Base-by-base conservation (phyloP, 2,797 vertebrate genomes). In the Clamator glandarius region DNA sequence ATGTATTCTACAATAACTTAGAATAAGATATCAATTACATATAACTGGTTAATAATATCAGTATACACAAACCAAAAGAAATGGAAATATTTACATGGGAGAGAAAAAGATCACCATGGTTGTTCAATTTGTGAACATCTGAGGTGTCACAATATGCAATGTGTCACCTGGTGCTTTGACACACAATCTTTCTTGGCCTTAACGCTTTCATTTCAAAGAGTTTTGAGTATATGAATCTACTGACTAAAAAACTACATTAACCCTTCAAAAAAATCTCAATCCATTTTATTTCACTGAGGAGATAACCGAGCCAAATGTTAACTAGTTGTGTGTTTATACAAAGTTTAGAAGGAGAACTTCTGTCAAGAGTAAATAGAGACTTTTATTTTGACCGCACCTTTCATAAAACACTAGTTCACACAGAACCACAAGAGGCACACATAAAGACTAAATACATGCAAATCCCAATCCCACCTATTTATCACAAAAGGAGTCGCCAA, bases 331-430 rank as follows among this genome's bases (percentile, higher is more conserved):
- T 94, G 89, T 85, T 95, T 95, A 95, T 39, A 41, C 31, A 23
- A 84, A 92, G 73, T 93, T 95, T 90, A 92, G 77, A 82, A 93
- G 58, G 23, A 84, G 82, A 90, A 94, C 72, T 90, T 87, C 87
- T 82, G 83, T 82, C 84, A 92, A 80, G 58, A 90, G 83, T 94
- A 97, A 96, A 96, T 78, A 95, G 86, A 95, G 94, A 93, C 70
- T 96, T 91, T 91, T 96, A 89, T 95, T 95, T 94, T 89, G 89
- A 95, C 72, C 82, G 0, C 70, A 82, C 59, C 82, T 95, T 90
- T 95, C 95, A 94, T 82, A 87, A 93, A 95, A 94, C 95, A 95
- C 94, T 94, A 96, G 93, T 93, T 92, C 90, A 28, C 44, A 61
- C 66, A 94, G 87, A 95, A 94, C 64, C 54, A 74, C 76, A 90